Percentiles rank a stretch among this genome's conserved stretches.
Conservation (phyloP, 2,888 invertebrate species). For the Monochamus alternatus region DNA sequence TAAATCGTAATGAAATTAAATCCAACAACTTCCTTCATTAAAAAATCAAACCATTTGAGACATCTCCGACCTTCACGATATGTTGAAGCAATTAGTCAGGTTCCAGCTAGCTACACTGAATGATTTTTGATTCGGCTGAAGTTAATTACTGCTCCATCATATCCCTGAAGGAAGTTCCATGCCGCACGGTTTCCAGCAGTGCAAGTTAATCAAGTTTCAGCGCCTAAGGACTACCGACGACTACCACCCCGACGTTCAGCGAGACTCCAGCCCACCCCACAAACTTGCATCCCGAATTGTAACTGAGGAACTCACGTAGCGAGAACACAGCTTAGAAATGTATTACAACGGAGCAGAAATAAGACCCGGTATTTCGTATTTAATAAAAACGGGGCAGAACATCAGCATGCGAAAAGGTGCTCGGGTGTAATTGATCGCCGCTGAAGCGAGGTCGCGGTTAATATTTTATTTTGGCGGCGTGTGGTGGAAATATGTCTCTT, state of each 20-base stretch:
- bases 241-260: background rate
- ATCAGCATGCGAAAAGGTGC: background rate
- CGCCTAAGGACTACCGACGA: background rate
- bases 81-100: too few species aligned
- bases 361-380: constrained; percentile 2
- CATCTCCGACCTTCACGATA: too few species aligned
- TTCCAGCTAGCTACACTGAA: too few species aligned
- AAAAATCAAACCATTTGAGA: too few species aligned
- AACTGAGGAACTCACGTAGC: background rate
- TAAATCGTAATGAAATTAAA: too few species aligned
- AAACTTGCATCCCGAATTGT: background rate
- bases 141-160: too few species aligned
- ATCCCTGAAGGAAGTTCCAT: too few species aligned
- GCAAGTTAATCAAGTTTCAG: background rate
- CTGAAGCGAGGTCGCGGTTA: background rate
- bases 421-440: background rate
- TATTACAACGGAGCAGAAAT: background rate
- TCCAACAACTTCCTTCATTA: too few species aligned
- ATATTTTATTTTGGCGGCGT: background rate
- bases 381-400: background rate
- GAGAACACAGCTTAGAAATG: background rate
- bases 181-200: background rate
- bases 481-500: background rate
- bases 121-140: too few species aligned
- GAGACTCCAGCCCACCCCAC: background rate